Base-by-base conservation (phyloP, 2,888 invertebrate species). In the Rotaria socialis region DNA sequence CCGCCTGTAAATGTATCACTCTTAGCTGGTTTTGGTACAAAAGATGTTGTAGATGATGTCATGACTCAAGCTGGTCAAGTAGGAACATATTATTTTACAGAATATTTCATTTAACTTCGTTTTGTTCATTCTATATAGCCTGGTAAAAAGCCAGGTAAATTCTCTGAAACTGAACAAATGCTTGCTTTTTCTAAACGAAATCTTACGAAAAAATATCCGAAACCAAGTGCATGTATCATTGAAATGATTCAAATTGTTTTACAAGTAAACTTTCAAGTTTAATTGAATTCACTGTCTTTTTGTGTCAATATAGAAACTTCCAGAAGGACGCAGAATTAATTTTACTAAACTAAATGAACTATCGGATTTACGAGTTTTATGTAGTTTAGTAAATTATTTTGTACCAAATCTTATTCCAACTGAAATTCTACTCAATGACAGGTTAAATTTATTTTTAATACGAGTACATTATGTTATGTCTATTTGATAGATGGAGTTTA, bases 381-480 rank as follows among this genome's bases (percentile, higher is more conserved):
- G 91, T 89, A 90, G 90, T 56, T 88, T 91, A 52, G 89, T 90
- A 86, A 91, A 91, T 88, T 90, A 90, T 16, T 90, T 90, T 88
- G 89, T 91, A 85, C 91, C 90, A 84, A 90, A 90, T 87, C 89
- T 90, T 5, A 91, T 90, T 88, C 90, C 90, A 19, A 89, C 91
- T 3, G 90, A 91, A 85, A 89, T 91, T 11, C 88, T 91, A 24
- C 89, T 91, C 14, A 91, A 91, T 88, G 91, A 91, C 89, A 90
- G 91, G 90, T 91, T 55, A 52, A 7, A 16, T 52, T 52, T 8
- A 8, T 14, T 16, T 52, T 24, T 47, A 35, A 27, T 85, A 52
- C 35, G n/a, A 52, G n/a, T 43, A 27, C 52, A 2, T 50, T 27
- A 55, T 4, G n/a, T 58, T 52, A 16, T 52, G 3, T 52, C 52